phyloP scores from a whole-genome alignment of 2,113 vertebrate species.

The Camelus dromedarius region DNA sequence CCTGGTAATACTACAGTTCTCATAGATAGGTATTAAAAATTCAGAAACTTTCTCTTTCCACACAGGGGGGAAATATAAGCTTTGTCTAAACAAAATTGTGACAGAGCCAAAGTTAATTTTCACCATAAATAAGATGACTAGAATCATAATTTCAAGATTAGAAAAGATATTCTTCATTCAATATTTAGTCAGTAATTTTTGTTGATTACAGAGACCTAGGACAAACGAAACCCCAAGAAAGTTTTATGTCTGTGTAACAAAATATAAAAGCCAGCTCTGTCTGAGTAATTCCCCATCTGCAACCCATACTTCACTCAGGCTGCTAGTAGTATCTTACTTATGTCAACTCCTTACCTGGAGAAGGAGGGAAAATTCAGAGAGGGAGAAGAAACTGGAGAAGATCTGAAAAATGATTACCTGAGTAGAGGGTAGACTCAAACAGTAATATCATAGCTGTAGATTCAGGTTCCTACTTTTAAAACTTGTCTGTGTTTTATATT shows the following conservation, averaged over 20 bases:
- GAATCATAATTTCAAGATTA: constrained; percentile 3
- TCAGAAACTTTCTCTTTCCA: not conserved
- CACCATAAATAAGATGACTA: not conserved
- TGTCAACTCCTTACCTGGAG: not conserved
- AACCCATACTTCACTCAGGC: not conserved
- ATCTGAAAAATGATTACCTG: constrained; percentile 24
- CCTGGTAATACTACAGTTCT: not conserved
- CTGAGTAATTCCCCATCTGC: not conserved
- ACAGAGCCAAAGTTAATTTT: constrained; percentile 47
- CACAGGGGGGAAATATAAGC: not conserved
- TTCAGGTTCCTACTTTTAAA: constrained; percentile 25
- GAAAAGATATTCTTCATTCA: constrained; percentile 43
- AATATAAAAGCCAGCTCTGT: constrained; percentile 28
- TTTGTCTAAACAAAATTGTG: constrained; percentile 39
- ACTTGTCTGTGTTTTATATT: not conserved
- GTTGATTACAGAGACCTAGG: not conserved
- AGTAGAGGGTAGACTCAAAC: not conserved
- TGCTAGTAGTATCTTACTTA: not conserved
- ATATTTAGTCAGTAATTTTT: not conserved
- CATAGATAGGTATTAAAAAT: constrained; percentile 23
- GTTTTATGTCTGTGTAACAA: constrained; percentile 1
- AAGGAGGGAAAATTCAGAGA: not conserved
- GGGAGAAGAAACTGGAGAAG: not conserved
- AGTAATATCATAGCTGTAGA: not conserved
- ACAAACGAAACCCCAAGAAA: not conserved